Evolutionary conservation across 2,888 invertebrate genomes (phyloP).

Genomic region (Oeneis ivallda): DNA sequence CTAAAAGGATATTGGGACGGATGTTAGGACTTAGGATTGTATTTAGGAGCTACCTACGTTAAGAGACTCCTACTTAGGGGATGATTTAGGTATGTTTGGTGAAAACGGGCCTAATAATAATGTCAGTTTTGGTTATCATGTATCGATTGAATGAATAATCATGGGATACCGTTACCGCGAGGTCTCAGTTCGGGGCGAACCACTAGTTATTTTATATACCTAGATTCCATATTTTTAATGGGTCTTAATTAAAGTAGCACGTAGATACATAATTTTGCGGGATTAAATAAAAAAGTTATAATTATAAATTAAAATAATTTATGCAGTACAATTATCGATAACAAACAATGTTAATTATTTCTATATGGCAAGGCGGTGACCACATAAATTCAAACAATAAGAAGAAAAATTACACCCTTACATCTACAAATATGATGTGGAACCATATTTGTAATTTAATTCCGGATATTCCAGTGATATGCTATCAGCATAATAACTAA

Average conservation of each 20-base stretch:
- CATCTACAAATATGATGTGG: conserved; percentile 67
- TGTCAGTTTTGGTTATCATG: no score
- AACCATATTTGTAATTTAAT: conserved; percentile 64
- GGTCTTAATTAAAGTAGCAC: background rate
- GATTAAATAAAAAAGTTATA: conserved; percentile 3
- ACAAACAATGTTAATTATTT: conserved; percentile 40
- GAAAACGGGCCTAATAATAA: no score
- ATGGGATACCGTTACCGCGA: no score
- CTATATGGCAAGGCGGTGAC: conserved; percentile 58
- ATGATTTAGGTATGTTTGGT: no score
- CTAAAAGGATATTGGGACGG: no score
- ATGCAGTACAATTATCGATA: conserved; percentile 23
- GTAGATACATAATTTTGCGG: background rate
- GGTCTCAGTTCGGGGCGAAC: no score
- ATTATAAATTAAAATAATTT: conserved; percentile 19
- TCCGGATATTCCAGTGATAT: conserved; percentile 50
- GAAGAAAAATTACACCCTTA: conserved; percentile 40
- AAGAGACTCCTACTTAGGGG: no score
- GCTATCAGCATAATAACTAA: conserved; percentile 62
- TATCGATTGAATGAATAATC: no score
- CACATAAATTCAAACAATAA: conserved; percentile 52
- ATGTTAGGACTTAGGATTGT: no score
- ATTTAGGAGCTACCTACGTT: no score
- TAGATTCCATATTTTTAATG: background rate
- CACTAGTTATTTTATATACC: background rate